These are phyloP conservation scores for Todiramphus saurophagus DNA, from an alignment of 2,113 vertebrate species.

Conservation along the genomic window DNA sequence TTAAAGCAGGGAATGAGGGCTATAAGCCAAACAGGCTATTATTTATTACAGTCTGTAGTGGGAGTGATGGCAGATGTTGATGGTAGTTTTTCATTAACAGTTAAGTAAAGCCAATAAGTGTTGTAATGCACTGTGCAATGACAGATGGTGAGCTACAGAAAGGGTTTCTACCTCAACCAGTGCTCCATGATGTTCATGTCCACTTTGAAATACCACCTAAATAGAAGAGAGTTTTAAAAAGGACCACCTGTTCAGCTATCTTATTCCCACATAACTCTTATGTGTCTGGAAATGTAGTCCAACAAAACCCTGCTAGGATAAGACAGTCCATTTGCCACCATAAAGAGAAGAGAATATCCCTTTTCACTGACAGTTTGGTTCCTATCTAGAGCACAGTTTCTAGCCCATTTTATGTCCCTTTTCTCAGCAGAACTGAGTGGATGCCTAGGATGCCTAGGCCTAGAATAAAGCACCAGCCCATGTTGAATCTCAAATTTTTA, in stretches of 20 bases:
- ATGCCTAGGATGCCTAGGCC: neutral
- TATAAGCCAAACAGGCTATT: conserved; percentile 10
- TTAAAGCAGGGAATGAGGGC: neutral
- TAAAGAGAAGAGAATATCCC: neutral
- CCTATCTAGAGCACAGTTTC: neutral
- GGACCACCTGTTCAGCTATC: neutral
- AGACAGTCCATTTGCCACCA: neutral
- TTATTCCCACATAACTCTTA: neutral
- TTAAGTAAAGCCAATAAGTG: conserved; percentile 22
- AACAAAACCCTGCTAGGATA: neutral
- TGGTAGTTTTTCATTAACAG: conserved; percentile 33
- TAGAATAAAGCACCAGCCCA: neutral
- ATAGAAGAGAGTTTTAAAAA: neutral
- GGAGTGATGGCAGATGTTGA: conserved; percentile 53
- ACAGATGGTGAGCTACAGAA: conserved; percentile 37
- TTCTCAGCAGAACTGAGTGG: neutral
- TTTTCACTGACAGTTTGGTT: neutral
- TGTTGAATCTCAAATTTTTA: neutral
- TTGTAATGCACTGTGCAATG: neutral
- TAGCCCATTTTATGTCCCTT: neutral
- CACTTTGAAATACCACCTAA: neutral
- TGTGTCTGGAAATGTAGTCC: neutral
- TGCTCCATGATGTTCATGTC: neutral
- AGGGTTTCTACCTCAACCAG: neutral
- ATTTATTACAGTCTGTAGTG: conserved; percentile 32